Conservation (phyloP, 2,797 vertebrate genomes). For the Morelia viridis region DNA sequence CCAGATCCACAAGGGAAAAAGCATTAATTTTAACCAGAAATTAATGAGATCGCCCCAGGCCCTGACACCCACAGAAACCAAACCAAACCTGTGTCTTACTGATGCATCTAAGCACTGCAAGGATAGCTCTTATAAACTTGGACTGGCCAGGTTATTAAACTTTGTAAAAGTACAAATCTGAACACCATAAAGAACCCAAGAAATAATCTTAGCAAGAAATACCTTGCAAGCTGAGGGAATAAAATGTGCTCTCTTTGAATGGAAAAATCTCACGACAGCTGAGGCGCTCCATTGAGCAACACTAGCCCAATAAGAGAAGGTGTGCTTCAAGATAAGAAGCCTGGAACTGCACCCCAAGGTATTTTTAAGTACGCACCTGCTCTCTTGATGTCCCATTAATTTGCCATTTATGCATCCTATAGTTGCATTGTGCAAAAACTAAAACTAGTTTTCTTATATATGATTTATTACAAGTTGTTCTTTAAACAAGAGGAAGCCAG, state of each 20-base stretch:
- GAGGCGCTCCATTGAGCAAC: background rate
- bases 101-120: background rate
- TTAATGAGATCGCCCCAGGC: background rate
- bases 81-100: background rate
- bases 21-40: background rate
- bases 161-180: background rate
- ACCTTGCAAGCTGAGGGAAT: background rate
- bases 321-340: background rate
- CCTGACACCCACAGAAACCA: background rate
- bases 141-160: background rate
- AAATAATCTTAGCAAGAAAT: background rate
- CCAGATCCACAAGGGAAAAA: background rate
- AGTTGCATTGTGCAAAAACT: background rate
- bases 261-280: background rate
- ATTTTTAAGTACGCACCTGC: background rate
- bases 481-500: background rate
- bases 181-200: background rate
- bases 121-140: background rate
- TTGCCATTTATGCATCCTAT: background rate
- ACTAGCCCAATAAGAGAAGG: background rate
- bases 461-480: background rate
- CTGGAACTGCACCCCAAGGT: background rate
- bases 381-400: background rate
- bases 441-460: background rate
- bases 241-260: background rate